A percentile compares a stretch with the other conserved stretches of the same genome.
Conservation (phyloP, 2,888 invertebrate species). For the Neoaliturus tenellus region DNA sequence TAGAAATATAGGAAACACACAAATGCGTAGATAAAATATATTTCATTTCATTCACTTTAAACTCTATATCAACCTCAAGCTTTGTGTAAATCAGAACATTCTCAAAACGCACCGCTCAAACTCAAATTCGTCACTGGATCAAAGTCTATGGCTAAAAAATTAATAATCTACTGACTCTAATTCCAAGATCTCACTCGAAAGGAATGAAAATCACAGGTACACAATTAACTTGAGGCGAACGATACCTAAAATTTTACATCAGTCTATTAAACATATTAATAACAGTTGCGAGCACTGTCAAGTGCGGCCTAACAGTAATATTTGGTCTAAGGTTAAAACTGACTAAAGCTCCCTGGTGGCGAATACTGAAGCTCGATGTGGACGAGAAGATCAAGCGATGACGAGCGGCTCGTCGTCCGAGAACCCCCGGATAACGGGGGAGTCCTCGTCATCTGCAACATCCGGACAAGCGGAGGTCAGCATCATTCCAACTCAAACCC, state of each 20-base stretch:
- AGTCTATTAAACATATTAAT: conserved; percentile 25
- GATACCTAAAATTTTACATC: conserved; percentile 29
- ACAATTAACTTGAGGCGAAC: conserved; percentile 36
- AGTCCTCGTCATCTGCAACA: conserved; percentile 85
- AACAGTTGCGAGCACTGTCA: neutral
- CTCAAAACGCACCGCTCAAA: neutral
- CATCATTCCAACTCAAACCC: too few relatives aligned
- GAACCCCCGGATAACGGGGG: conserved; percentile 93
- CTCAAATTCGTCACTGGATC: neutral
- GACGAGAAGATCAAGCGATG: conserved; percentile 80
- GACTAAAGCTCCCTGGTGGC: conserved; percentile 10
- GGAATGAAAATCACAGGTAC: conserved; percentile 37
- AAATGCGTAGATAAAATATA: conserved; percentile 26
- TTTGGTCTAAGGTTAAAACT: conserved; percentile 34
- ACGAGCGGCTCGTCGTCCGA: conserved; percentile 96
- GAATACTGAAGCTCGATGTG: conserved; percentile 1
- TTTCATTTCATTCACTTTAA: neutral
- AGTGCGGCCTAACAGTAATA: neutral
- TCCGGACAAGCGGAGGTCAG: conserved; percentile 31
- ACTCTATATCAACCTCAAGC: neutral
- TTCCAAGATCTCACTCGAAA: neutral
- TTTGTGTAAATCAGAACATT: neutral
- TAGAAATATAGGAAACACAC: conserved; percentile 7
- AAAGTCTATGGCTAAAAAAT: neutral
- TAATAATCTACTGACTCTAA: neutral